Conservation (phyloP, 1,140 invertebrate species). For the Zophobas morio region DNA sequence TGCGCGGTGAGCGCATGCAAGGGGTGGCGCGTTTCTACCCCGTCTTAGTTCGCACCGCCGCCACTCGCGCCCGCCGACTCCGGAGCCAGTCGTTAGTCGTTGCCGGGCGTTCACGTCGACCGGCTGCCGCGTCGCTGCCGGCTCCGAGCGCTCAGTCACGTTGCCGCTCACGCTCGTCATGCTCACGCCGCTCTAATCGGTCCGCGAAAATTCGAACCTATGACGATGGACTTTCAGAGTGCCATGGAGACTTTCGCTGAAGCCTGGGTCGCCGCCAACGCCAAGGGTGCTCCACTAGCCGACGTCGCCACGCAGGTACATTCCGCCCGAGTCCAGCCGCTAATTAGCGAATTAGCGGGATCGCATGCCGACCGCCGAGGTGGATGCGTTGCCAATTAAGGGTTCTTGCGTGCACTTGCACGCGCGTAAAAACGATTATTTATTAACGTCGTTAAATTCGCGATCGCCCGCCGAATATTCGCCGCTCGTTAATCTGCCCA, state of each 20-base stretch:
- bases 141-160: slow-evolving; percentile 57
- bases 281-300: slow-evolving; percentile 74
- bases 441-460: slow-evolving; percentile 14
- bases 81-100: slow-evolving; percentile 53
- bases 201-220: slow-evolving; percentile 32
- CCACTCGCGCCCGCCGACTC: slow-evolving; percentile 21
- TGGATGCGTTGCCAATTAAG: neutral
- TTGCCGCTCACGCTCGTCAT: slow-evolving; percentile 54
- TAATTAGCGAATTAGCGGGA: slow-evolving; percentile 8
- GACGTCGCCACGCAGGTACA: slow-evolving; percentile 74
- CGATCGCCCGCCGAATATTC: slow-evolving; percentile 18
- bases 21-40: slow-evolving; percentile 58
- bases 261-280: slow-evolving; percentile 95
- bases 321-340: neutral
- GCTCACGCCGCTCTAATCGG: slow-evolving; percentile 44
- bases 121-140: slow-evolving; percentile 50
- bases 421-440: slow-evolving; percentile 8
- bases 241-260: slow-evolving; percentile 97
- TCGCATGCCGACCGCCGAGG: neutral
- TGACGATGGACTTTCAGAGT: slow-evolving; percentile 94
- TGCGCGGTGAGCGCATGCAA: slow-evolving; percentile 57
- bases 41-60: slow-evolving; percentile 38
- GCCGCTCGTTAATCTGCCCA: slow-evolving; percentile 18
- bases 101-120: slow-evolving; percentile 43
- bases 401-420: slow-evolving; percentile 1